Evolutionary conservation across 2,888 invertebrate genomes (phyloP).

Genomic region (Acleris sparsana): DNA sequence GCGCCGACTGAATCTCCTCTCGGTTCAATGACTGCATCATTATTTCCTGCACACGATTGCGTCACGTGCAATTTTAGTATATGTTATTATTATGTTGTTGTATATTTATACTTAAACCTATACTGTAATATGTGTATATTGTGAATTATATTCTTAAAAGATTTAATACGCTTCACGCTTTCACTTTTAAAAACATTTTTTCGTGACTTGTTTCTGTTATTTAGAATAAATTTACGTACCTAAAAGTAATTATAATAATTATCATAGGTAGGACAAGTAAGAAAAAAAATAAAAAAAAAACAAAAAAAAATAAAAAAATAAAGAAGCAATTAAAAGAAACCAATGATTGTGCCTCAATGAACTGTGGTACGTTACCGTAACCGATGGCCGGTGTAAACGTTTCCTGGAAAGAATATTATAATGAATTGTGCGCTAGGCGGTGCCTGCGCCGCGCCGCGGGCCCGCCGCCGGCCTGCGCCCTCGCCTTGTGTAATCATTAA

Average conservation of each 20-base stretch:
- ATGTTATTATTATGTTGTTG: slow-evolving; percentile 83
- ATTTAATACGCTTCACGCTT: slow-evolving; percentile 82
- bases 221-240: slow-evolving; percentile 83
- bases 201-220: slow-evolving; percentile 83
- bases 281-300: slow-evolving; percentile 51
- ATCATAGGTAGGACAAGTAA: slow-evolving; percentile 68
- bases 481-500: slow-evolving; percentile 80
- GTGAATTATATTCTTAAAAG: slow-evolving; percentile 81
- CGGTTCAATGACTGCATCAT: slow-evolving; percentile 80
- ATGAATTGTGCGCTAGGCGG: slow-evolving; percentile 69
- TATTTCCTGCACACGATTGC: slow-evolving; percentile 80
- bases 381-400: slow-evolving; percentile 79
- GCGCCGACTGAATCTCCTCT: slow-evolving; percentile 76
- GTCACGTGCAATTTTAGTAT: slow-evolving; percentile 81
- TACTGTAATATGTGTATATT: slow-evolving; percentile 82
- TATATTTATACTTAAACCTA: slow-evolving; percentile 80
- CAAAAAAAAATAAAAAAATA: slow-evolving; percentile 55
- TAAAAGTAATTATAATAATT: slow-evolving; percentile 82
- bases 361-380: slow-evolving; percentile 84
- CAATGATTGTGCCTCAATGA: slow-evolving; percentile 84
- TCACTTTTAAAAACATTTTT: slow-evolving; percentile 75
- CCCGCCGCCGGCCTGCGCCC: slow-evolving; percentile 57
- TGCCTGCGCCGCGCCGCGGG: slow-evolving; percentile 13
- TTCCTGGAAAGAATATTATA: slow-evolving; percentile 69
- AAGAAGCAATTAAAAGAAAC: slow-evolving; percentile 81